Conservation (phyloP, 2,113 vertebrate species). For the Arenaria interpres region DNA sequence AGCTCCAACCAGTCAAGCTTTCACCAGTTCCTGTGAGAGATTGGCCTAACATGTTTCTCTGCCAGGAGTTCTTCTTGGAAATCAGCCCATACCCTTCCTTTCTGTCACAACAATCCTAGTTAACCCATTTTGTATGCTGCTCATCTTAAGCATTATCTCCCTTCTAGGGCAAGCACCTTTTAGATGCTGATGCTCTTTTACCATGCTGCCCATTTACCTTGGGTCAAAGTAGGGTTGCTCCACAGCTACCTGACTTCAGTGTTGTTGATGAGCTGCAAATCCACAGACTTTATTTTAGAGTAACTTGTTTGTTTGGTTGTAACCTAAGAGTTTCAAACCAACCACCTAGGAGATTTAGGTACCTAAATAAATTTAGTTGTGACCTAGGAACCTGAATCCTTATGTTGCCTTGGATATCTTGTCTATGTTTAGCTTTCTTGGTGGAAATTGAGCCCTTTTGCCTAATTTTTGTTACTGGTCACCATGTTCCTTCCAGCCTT, state of each 20-base stretch:
- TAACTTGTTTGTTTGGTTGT: neutral
- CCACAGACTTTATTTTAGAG: neutral
- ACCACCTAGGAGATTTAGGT: neutral
- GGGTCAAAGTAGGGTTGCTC: neutral
- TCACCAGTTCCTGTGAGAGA: neutral
- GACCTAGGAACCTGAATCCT: neutral
- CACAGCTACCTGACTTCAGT: neutral
- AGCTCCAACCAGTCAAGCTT: neutral
- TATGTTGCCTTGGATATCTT: neutral
- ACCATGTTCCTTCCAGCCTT: neutral
- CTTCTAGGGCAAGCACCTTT: neutral
- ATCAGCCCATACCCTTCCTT: neutral
- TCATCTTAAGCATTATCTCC: neutral
- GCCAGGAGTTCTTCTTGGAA: neutral
- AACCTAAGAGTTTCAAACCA: conserved; percentile 9
- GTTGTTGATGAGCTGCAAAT: neutral
- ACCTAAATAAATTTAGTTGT: neutral
- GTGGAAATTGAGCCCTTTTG: neutral
- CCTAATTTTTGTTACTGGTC: neutral
- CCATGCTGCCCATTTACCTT: neutral
- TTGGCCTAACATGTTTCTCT: neutral
- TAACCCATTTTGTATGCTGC: neutral
- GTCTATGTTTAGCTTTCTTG: neutral
- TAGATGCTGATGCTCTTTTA: neutral
- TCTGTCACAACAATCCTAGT: neutral